phyloP scores from a whole-genome alignment of 2,888 invertebrate genomes.

The Laothoe populi region DNA sequence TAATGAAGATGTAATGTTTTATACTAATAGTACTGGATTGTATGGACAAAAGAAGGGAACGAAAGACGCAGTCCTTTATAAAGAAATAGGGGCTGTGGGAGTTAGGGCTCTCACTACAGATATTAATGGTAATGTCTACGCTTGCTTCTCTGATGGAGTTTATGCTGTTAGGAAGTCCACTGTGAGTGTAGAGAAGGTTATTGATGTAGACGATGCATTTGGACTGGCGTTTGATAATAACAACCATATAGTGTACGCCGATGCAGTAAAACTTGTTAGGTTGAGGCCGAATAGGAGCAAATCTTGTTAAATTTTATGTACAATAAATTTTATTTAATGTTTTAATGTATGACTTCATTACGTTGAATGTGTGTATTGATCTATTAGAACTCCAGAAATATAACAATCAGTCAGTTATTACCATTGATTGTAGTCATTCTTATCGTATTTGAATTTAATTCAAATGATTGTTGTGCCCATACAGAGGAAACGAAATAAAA shows the following conservation, averaged over 20 bases:
- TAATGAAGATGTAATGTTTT: constrained; percentile 58
- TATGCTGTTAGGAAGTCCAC: constrained; percentile 53
- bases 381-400: no score
- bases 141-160: constrained; percentile 61
- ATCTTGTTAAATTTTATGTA: constrained; percentile 40
- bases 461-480: no score
- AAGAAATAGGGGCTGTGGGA: constrained; percentile 39
- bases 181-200: constrained; percentile 47
- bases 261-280: constrained; percentile 51
- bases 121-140: constrained; percentile 55
- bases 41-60: constrained; percentile 62
- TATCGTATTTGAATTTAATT: no score
- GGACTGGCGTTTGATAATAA: constrained; percentile 68
- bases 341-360: neutral
- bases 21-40: constrained; percentile 63
- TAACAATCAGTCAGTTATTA: no score
- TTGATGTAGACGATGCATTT: constrained; percentile 59
- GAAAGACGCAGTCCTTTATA: constrained; percentile 52
- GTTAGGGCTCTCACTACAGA: constrained; percentile 61
- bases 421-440: no score
- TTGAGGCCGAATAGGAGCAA: constrained; percentile 52
- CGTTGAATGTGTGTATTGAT: neutral
- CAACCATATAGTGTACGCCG: constrained; percentile 67
- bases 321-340: neutral
- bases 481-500: no score